Evolutionary conservation across 2,113 vertebrate genomes (phyloP).

Genomic region (Pungitius pungitius): DNA sequence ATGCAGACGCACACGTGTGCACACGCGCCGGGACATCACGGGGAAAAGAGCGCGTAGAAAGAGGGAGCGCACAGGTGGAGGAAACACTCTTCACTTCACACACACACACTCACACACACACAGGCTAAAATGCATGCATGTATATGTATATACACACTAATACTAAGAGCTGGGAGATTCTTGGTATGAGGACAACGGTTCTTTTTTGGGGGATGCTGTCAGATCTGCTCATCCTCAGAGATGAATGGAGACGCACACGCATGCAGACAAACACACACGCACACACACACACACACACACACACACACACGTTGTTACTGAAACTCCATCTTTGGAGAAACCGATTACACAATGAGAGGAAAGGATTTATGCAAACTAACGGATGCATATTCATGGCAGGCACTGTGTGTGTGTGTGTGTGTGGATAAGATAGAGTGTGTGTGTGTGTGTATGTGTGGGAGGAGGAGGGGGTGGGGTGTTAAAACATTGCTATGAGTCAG

Average conservation of each 20-base stretch:
- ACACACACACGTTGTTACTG: constrained; percentile 27
- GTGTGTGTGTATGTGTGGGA: not conserved
- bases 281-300: not conserved
- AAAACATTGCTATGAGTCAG: constrained; percentile 47
- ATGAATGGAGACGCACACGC: constrained; percentile 36
- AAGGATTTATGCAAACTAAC: constrained; percentile 33
- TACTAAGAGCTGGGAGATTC: constrained; percentile 43
- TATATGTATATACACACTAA: constrained; percentile 27
- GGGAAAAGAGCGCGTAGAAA: constrained; percentile 43
- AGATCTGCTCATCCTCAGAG: constrained; percentile 69
- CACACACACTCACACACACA: constrained; percentile 30
- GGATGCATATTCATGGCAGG: constrained; percentile 42
- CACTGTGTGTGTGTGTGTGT: constrained; percentile 8
- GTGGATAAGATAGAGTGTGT: too few species aligned
- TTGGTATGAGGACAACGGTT: constrained; percentile 67
- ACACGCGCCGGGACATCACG: constrained; percentile 37
- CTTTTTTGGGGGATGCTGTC: constrained; percentile 74
- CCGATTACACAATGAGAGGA: constrained; percentile 30
- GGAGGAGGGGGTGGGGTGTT: not conserved
- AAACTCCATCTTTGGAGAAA: constrained; percentile 28
- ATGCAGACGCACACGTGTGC: constrained; percentile 12
- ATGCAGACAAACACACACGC: constrained; percentile 6
- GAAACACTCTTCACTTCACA: constrained; percentile 50
- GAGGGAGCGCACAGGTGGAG: constrained; percentile 47
- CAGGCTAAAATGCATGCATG: not conserved